Conservation (phyloP, 1,140 invertebrate genomes). For the Maniola jurtina region DNA sequence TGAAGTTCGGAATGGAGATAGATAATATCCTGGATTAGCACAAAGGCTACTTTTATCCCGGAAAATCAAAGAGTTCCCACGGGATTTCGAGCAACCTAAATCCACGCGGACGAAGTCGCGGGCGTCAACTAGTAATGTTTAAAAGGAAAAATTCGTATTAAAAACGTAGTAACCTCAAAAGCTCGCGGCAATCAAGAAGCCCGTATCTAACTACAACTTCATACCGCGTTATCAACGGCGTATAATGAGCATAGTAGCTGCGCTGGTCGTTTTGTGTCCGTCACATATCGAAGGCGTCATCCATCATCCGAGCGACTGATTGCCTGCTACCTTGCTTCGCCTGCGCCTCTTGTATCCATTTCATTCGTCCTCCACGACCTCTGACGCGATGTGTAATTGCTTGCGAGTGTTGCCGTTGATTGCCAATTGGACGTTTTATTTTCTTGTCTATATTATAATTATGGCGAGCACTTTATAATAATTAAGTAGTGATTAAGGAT, state of each 20-base stretch:
- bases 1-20: too few relatives aligned
- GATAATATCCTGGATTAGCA: too few relatives aligned
- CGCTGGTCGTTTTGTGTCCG: slow-evolving; percentile 65
- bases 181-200: slow-evolving; percentile 52
- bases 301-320: slow-evolving; percentile 72
- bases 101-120: too few relatives aligned
- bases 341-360: slow-evolving; percentile 53
- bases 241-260: slow-evolving; percentile 61
- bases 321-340: slow-evolving; percentile 72
- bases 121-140: neutral
- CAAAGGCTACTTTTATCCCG: too few relatives aligned
- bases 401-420: slow-evolving; percentile 31
- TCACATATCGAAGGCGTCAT: slow-evolving; percentile 62
- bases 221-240: slow-evolving; percentile 68
- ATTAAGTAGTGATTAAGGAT: slow-evolving; percentile 20
- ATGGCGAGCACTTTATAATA: slow-evolving; percentile 14
- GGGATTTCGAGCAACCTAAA: too few relatives aligned
- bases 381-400: slow-evolving; percentile 36
- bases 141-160: slow-evolving; percentile 23
- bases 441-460: slow-evolving; percentile 15
- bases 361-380: slow-evolving; percentile 66
- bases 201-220: slow-evolving; percentile 68
- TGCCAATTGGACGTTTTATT: slow-evolving; percentile 19
- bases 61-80: too few relatives aligned
- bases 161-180: slow-evolving; percentile 46